Evolutionary conservation across 2,888 invertebrate genomes (phyloP).

Genomic region (Phyto melanocephala): DNA sequence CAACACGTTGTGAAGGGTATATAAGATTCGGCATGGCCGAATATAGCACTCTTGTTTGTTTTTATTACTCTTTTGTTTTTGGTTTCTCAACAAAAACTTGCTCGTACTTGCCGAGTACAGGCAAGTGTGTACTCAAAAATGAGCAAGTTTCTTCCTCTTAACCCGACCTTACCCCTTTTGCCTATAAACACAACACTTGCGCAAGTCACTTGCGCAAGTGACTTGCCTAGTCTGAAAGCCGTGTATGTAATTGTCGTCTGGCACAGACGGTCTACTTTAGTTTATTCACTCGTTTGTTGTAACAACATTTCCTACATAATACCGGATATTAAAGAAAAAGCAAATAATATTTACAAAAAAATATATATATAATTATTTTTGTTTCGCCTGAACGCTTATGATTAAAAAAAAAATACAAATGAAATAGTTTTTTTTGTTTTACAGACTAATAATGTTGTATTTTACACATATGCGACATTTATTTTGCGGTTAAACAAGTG

Average conservation of each 20-base stretch:
- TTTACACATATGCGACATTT: background rate
- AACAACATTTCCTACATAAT: conserved; percentile 1
- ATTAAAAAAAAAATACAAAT: background rate
- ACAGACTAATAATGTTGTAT: background rate
- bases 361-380: conserved; percentile 29
- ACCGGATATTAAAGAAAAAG: conserved; percentile 31
- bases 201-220: too few relatives aligned
- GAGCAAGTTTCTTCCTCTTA: too few relatives aligned
- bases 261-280: background rate
- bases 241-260: conserved; percentile 15
- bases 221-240: too few relatives aligned
- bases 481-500: background rate
- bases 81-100: too few relatives aligned
- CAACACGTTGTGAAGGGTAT: too few relatives aligned
- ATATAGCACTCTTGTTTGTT: too few relatives aligned
- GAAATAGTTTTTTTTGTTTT: background rate
- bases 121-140: too few relatives aligned
- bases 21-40: too few relatives aligned
- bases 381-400: conserved; percentile 14
- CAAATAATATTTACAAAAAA: background rate
- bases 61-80: too few relatives aligned
- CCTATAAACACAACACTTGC: too few relatives aligned
- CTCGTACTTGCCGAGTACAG: too few relatives aligned
- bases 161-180: too few relatives aligned
- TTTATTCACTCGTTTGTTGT: conserved; percentile 15